These are phyloP conservation scores for Merops nubicus DNA, from an alignment of 2,113 vertebrate genomes.

Conservation along the genomic window DNA sequence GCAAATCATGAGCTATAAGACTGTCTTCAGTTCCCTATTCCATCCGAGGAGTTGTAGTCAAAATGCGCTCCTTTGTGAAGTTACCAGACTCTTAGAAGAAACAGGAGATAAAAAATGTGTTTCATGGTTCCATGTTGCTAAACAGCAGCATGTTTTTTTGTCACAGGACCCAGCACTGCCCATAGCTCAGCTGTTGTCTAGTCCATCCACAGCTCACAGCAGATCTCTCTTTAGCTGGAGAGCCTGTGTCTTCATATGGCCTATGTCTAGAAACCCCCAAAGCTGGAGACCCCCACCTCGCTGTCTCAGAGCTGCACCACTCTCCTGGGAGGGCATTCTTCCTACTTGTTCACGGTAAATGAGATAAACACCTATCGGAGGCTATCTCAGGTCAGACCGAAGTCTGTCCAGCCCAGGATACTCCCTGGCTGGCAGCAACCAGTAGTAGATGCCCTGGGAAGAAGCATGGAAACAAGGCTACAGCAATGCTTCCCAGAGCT, in stretches of 20 bases:
- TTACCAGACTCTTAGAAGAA: neutral
- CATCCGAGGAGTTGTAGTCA: neutral
- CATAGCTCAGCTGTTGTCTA: neutral
- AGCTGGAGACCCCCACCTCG: neutral
- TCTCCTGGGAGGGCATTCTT: neutral
- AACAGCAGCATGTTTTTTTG: neutral
- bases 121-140: accelerated
- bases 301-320: neutral
- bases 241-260: neutral
- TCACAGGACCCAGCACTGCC: accelerated
- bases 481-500: neutral
- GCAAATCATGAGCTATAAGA: neutral
- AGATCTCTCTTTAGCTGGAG: neutral
- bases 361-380: neutral
- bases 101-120: neutral
- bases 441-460: neutral
- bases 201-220: neutral
- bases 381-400: neutral
- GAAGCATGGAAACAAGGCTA: neutral
- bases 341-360: neutral
- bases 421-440: neutral
- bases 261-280: neutral
- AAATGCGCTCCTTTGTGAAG: neutral
- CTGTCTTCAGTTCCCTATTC: neutral
- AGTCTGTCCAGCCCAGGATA: no score